Evolutionary conservation across 2,888 invertebrate species (phyloP).

Genomic region (Trichopria drosophilae): DNA sequence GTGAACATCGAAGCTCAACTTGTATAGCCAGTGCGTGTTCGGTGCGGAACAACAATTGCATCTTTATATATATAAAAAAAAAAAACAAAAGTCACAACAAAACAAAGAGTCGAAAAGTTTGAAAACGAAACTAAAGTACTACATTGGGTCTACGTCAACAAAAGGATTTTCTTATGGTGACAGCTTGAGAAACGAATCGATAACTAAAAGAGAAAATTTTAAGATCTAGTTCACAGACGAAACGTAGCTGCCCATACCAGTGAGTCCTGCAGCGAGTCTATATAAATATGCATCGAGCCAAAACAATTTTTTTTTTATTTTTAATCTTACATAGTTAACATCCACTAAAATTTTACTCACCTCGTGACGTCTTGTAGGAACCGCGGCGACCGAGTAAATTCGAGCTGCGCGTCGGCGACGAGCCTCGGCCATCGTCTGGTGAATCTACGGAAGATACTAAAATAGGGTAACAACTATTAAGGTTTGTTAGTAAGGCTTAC

Average conservation of each 20-base stretch:
- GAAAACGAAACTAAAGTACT: no score
- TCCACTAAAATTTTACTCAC: constrained; percentile 60
- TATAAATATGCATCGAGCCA: constrained; percentile 23
- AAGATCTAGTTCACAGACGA: no score
- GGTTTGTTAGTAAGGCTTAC: no score
- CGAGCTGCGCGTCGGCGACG: constrained; percentile 70
- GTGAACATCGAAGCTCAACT: constrained; percentile 44
- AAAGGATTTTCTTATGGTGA: no score
- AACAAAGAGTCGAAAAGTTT: constrained; percentile 11
- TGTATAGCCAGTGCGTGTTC: constrained; percentile 48
- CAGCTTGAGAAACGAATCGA: no score
- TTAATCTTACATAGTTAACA: constrained; percentile 9
- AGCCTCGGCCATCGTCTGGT: constrained; percentile 75
- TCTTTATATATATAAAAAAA: constrained; percentile 27
- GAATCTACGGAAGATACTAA: constrained; percentile 65
- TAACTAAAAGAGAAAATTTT: no score
- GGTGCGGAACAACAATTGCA: constrained; percentile 53
- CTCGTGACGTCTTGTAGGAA: constrained; percentile 86
- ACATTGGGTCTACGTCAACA: no score
- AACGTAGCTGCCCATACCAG: constrained; percentile 41
- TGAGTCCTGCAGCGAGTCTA: constrained; percentile 44
- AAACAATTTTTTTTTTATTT: not conserved
- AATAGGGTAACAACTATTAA: constrained; percentile 51
- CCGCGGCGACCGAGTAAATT: constrained; percentile 76
- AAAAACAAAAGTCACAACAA: constrained; percentile 1